Conservation (phyloP, 2,888 invertebrate species). For the Ophion ellenae region DNA sequence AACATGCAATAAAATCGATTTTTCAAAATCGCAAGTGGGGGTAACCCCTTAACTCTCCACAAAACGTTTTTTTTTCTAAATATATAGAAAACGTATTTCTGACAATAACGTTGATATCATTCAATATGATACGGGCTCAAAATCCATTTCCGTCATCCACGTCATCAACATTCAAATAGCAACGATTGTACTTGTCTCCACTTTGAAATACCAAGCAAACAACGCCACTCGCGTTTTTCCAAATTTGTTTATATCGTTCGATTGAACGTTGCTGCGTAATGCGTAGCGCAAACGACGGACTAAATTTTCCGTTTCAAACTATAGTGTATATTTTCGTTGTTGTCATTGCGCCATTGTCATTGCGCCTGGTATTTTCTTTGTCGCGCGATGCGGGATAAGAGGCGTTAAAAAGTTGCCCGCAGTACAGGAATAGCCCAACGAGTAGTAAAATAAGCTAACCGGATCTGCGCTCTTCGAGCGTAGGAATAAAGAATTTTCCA, state of each 20-base stretch:
- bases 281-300: neutral
- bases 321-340: neutral
- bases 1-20: too few species aligned
- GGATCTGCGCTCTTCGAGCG: slow-evolving; percentile 42
- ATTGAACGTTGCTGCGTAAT: neutral
- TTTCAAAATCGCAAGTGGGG: too few species aligned
- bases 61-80: too few species aligned
- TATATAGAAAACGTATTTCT: too few species aligned
- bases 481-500: slow-evolving; percentile 56
- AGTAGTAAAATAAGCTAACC: slow-evolving; percentile 38
- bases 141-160: too few species aligned
- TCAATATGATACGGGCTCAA: too few species aligned
- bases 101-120: too few species aligned
- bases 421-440: neutral
- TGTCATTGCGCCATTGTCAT: slow-evolving; percentile 6
- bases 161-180: too few species aligned
- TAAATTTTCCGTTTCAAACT: neutral
- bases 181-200: too few species aligned
- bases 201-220: too few species aligned
- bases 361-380: slow-evolving; percentile 22
- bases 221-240: too few species aligned
- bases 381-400: neutral
- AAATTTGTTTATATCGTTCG: neutral
- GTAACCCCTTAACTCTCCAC: too few species aligned
- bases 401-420: slow-evolving; percentile 27